A percentile compares a stretch with the other conserved stretches of the same genome.
phyloP scores from a whole-genome alignment of 2,113 vertebrate species.

The Carlito syrichta region DNA sequence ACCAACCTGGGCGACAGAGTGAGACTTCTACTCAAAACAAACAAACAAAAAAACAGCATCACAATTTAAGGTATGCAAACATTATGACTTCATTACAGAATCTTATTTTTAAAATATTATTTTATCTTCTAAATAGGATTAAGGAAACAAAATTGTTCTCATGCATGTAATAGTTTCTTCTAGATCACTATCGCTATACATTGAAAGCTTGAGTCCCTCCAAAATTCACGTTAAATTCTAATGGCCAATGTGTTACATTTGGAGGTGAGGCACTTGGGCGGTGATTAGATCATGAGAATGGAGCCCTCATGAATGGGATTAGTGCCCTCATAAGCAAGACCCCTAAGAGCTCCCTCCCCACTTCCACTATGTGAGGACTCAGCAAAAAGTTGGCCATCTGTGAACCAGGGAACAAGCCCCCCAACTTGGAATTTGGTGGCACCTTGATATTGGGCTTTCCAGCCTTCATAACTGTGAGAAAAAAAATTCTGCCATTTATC shows the following conservation, averaged over 20 bases:
- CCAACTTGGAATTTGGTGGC: background rate
- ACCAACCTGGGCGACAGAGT: no score
- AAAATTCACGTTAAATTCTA: background rate
- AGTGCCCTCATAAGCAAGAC: background rate
- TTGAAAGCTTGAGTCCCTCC: background rate
- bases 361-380: background rate
- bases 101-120: slow-evolving; percentile 10
- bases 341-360: no score
- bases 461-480: background rate
- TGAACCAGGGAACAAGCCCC: background rate
- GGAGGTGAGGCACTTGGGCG: background rate
- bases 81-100: slow-evolving; percentile 26
- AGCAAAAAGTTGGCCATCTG: background rate
- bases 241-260: background rate
- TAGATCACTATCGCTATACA: background rate
- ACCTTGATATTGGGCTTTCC: background rate
- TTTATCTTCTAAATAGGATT: slow-evolving; percentile 11
- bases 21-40: no score
- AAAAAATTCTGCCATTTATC: background rate
- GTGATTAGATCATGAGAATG: background rate
- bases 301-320: background rate
- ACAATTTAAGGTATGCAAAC: background rate
- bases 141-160: background rate
- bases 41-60: no score
- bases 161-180: background rate